Base-by-base conservation (phyloP, 2,113 vertebrate genomes). In the Cercopithecus mona region DNA sequence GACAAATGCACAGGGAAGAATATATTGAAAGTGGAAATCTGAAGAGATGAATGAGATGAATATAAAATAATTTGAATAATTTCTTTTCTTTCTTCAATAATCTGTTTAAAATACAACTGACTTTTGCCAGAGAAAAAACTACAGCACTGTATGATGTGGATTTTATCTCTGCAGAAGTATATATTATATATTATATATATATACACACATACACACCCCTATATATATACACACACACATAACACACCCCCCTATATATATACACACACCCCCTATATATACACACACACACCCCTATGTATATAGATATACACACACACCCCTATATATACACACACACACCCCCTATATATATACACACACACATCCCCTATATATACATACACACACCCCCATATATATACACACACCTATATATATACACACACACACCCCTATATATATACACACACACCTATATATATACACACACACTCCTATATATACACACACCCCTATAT, bases 401-500 rank as follows among this genome's bases (percentile, higher is more conserved):
- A n/a, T n/a, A n/a, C n/a, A n/a, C n/a, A n/a, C n/a, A n/a, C n/a
- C n/a, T 40, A 40, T 35, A 35, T 68, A 68, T 70, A n/a, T 70
- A 18, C 20, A 18, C 0, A 55, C 6, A 55, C 18, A 52, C 50
- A 7, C 6, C 7, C 52, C 0, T 18, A 20, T 55, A 70, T n/a
- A 70, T 18, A n/a, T 20, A 55, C 0, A 18, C 0, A 55, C 0
- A 55, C 6, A 55, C 18, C 18, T 18, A 20, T 55, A 70, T n/a
- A 70, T 18, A n/a, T 20, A 55, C 0, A 18, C 0, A 55, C 0
- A 55, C 6, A 55, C 17, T n/a, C n/a, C n/a, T n/a, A 55, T 3
- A 40, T n/a, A n/a, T n/a, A 40, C 40, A 40, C 40, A 40, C 38
- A 3, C 40, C 40, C 40, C 40, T 40, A 40, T 40, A 40, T 40